Conservation (phyloP, 2,797 vertebrate genomes). For the Sylvilagus floridanus region DNA sequence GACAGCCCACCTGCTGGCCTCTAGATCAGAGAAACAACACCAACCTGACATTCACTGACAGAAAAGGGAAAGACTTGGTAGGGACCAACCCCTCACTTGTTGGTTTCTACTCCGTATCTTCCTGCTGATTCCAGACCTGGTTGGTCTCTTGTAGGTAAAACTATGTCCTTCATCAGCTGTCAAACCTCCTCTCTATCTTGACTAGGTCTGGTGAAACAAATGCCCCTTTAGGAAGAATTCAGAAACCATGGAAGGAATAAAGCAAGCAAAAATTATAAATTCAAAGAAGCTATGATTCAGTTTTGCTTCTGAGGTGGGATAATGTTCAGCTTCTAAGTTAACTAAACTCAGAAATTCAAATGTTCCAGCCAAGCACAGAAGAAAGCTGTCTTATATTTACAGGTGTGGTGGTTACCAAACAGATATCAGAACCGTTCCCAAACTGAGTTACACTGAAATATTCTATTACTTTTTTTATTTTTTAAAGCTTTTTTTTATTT, state of each 20-base stretch:
- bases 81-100: neutral
- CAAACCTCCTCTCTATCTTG: neutral
- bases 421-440: neutral
- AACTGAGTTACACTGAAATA: neutral
- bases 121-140: neutral
- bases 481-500: neutral
- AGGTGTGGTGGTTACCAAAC: neutral
- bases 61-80: neutral
- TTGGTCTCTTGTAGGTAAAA: neutral
- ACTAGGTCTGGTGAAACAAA: neutral
- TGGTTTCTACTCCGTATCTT: neutral
- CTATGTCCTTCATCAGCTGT: neutral
- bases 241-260: neutral
- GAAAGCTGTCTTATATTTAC: neutral
- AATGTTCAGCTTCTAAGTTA: neutral
- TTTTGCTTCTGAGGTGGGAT: neutral
- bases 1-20: neutral
- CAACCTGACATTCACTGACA: neutral
- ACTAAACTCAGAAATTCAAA: neutral
- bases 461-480: too few relatives aligned
- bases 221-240: constrained; percentile 38
- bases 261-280: neutral
- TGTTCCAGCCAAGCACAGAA: neutral
- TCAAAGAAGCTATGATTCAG: neutral
- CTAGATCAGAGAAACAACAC: neutral